Conservation (phyloP, 2,888 invertebrate species). For the Palloptera scutellata region DNA sequence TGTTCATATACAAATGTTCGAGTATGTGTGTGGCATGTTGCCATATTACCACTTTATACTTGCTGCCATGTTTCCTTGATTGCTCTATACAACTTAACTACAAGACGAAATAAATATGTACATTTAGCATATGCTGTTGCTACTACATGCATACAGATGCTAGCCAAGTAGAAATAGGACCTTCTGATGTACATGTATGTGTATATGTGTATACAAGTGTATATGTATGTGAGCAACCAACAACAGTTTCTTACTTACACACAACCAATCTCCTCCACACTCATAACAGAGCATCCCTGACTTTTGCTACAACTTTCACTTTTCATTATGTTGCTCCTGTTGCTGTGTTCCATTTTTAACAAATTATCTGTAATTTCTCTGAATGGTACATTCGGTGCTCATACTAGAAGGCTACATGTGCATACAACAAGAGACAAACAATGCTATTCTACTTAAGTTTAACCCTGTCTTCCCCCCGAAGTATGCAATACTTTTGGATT, state of each 20-base stretch:
- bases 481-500: no score
- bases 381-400: slow-evolving; percentile 18
- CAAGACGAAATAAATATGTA: slow-evolving; percentile 40
- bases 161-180: neutral
- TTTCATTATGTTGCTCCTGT: slow-evolving; percentile 6
- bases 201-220: neutral
- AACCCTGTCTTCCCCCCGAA: no score
- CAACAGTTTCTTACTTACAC: no score
- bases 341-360: slow-evolving; percentile 51
- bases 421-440: slow-evolving; percentile 16
- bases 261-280: no score
- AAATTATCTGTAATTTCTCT: slow-evolving; percentile 58
- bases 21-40: slow-evolving; percentile 32
- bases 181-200: neutral
- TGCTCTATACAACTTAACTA: neutral
- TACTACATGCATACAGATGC: neutral
- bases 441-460: no score
- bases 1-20: neutral
- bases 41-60: slow-evolving; percentile 5
- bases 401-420: no score
- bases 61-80: no score
- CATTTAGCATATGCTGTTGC: slow-evolving; percentile 6
- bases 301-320: slow-evolving; percentile 1
- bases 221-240: neutral
- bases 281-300: no score